A percentile compares a stretch with the other conserved stretches of the same genome.
phyloP scores from a whole-genome alignment of 2,113 vertebrate genomes.

The Sapayoa aenigma region DNA sequence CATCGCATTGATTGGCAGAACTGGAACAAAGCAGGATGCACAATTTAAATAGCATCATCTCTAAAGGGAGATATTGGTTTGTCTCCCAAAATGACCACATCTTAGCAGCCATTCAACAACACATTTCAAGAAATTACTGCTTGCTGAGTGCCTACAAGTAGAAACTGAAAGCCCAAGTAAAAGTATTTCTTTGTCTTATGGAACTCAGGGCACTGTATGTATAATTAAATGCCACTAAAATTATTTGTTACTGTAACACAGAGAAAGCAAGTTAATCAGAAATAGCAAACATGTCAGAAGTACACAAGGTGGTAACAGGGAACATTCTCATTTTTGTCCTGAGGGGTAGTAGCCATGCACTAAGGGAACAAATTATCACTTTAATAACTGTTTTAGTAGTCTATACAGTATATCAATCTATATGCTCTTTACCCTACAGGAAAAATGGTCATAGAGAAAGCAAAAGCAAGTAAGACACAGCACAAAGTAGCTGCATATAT shows the following conservation, averaged over 20 bases:
- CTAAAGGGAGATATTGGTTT: not conserved
- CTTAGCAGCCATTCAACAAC: not conserved
- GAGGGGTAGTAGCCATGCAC: not conserved
- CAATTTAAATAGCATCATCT: not conserved
- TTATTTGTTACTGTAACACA: not conserved
- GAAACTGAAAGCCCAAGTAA: not conserved
- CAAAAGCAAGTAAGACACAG: not conserved
- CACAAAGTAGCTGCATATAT: not conserved
- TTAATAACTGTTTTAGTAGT: not conserved
- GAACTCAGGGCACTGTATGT: not conserved
- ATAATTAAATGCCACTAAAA: not conserved
- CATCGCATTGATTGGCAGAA: not conserved
- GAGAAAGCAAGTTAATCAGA: conserved; percentile 5
- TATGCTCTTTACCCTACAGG: not conserved
- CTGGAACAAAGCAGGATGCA: too few relatives aligned
- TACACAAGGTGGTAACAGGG: not conserved
- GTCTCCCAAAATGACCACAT: not conserved
- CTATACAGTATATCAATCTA: not conserved
- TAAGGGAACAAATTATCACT: not conserved
- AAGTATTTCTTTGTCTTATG: not conserved
- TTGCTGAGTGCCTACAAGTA: not conserved
- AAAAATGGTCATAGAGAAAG: not conserved
- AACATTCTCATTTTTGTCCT: not conserved
- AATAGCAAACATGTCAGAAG: not conserved
- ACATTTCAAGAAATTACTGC: not conserved